Percentiles rank a stretch among this genome's conserved stretches.
Evolutionary conservation across 2,113 vertebrate species (phyloP).

Genomic region (Ctenodactylus gundi): DNA sequence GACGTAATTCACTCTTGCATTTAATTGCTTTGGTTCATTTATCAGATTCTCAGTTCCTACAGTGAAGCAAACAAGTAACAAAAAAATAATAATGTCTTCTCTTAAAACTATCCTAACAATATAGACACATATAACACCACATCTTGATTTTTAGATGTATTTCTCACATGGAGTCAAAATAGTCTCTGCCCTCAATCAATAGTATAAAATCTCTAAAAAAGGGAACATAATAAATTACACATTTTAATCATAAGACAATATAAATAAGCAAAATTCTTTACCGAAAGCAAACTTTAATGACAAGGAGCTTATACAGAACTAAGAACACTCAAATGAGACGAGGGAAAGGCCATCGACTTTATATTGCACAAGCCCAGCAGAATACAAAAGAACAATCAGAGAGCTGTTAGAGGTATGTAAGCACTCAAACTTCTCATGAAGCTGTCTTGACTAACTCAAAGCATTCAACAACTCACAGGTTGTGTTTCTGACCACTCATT

Average conservation of each 20-base stretch:
- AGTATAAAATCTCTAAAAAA: conserved; percentile 20
- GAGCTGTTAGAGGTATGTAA: not conserved
- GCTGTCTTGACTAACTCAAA: not conserved
- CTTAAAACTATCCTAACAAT: conserved; percentile 1
- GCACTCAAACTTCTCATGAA: not conserved
- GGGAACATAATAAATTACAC: not conserved
- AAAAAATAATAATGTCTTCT: not conserved
- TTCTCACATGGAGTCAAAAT: not conserved
- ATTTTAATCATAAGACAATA: conserved; percentile 6
- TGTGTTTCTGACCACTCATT: not conserved
- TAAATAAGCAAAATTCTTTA: conserved; percentile 18
- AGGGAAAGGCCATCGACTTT: not conserved
- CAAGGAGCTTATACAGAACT: not conserved
- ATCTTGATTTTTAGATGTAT: not conserved
- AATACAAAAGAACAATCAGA: not conserved
- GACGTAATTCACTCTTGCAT: not conserved
- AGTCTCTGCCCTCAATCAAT: not conserved
- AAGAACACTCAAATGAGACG: not conserved
- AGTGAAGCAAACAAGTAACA: not conserved
- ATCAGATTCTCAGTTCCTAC: not conserved
- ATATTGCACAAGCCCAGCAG: not conserved
- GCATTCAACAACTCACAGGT: not conserved
- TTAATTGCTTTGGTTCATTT: conserved; percentile 34
- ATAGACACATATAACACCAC: not conserved
- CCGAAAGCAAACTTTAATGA: not conserved